A percentile compares a stretch with the other conserved stretches of the same genome.
phyloP scores from a whole-genome alignment of 2,888 invertebrate genomes.

The Gastrophysa polygoni region DNA sequence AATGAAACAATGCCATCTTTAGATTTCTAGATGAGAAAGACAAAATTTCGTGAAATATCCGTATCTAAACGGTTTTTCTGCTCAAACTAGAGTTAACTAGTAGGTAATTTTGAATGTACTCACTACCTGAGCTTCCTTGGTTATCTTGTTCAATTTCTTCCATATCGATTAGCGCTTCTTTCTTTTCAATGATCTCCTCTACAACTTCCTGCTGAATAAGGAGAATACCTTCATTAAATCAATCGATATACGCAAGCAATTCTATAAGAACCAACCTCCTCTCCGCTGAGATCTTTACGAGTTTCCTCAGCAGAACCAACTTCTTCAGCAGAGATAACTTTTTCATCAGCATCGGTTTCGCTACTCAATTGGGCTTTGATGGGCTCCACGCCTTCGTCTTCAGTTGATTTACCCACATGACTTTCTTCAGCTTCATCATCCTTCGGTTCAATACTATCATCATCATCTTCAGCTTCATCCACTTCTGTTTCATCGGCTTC shows the following conservation, averaged over 20 bases:
- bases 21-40: no score
- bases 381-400: slow-evolving; percentile 35
- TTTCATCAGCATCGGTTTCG: slow-evolving; percentile 29
- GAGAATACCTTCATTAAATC: not conserved
- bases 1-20: no score
- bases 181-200: slow-evolving; percentile 24
- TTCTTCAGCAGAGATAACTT: slow-evolving; percentile 22
- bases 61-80: no score
- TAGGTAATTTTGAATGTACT: slow-evolving; percentile 30
- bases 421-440: slow-evolving; percentile 40
- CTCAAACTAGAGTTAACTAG: not conserved
- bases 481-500: slow-evolving; percentile 48
- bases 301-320: not conserved
- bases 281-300: slow-evolving; percentile 9
- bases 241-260: not conserved
- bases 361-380: slow-evolving; percentile 37
- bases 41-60: no score
- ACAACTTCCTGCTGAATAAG: slow-evolving; percentile 7
- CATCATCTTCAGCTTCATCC: slow-evolving; percentile 34
- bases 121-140: slow-evolving; percentile 52
- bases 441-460: slow-evolving; percentile 40
- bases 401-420: slow-evolving; percentile 11
- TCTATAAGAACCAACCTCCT: not conserved
- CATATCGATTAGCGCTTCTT: slow-evolving; percentile 25
- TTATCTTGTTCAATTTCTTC: slow-evolving; percentile 29